Base-by-base conservation (phyloP, 2,113 vertebrate species). In the Toxostoma redivivum region DNA sequence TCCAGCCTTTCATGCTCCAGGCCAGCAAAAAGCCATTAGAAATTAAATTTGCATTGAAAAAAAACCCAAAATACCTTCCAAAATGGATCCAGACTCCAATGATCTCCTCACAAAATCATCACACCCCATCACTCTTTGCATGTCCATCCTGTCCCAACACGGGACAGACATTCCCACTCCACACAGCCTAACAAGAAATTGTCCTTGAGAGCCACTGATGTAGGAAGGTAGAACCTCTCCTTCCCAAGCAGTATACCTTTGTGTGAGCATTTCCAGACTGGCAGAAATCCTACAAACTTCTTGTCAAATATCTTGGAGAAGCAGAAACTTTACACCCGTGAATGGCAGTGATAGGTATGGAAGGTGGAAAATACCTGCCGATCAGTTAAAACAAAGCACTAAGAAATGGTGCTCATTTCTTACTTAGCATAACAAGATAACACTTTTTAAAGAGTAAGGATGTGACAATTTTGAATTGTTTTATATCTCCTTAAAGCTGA, bases 131-230 rank as follows among this genome's bases (percentile, higher is more conserved):
- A 1, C 17, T 65, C 37, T 54, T 76, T 58, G 33, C 20, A 12
- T 12, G 12, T 33, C 9, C 33, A 35, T 25, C 27, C 10, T 51
- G n/a, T 66, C 37, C 27, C 37, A 56, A 0, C 45, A 42, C 0
- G 0, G 17, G 38, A 45, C 35, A 62, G 30, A 21, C 16, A 28
- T 73, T 42, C 21, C 78, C 2, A 1, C 23, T 60, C n/a, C 45
- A 58, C 21, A 27, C 50, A 56, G 15, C 48, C 30, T 44, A 25
- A 28, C 18, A 12, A 35, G n/a, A 53, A 74, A 28, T 3, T 66
- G 40, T 53, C 28, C 31, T 45, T 37, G 42, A 80, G 35, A 77
- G 5, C 30, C 44, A 5, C 22, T 50, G 38, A 8, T 37, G 19
- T 13, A 16, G 45, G 61, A 67, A 54, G 69, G 31, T 14, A 28